Conservation (phyloP, 2,113 vertebrate species). For the Elanus axillaris region DNA sequence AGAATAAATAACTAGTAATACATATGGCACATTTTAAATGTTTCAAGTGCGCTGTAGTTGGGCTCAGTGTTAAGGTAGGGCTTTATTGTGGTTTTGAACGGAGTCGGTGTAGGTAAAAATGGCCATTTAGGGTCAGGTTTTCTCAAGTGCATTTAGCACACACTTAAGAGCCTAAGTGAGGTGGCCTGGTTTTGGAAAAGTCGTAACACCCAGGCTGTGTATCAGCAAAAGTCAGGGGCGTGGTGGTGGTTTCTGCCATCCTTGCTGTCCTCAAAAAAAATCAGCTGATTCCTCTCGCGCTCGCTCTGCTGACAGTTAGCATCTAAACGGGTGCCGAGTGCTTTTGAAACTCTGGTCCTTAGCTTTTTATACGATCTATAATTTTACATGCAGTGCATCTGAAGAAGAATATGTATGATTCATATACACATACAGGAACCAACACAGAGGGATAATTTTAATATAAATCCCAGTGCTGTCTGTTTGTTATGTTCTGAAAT, state of each 20-base stretch:
- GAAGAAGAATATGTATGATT: slow-evolving; percentile 27
- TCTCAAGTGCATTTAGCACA: background rate
- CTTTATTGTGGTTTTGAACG: background rate
- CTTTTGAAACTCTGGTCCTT: background rate
- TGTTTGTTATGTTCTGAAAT: slow-evolving; percentile 34
- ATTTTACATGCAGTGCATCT: background rate
- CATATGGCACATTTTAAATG: background rate
- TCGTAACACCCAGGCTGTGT: background rate
- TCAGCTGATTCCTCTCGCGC: background rate
- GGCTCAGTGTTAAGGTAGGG: background rate
- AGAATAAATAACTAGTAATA: slow-evolving; percentile 52
- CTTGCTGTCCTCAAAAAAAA: background rate
- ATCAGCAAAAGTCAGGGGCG: background rate
- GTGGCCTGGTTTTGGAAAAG: background rate
- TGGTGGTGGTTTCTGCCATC: background rate
- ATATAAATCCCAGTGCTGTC: slow-evolving; percentile 21
- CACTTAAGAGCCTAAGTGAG: background rate
- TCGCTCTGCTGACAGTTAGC: background rate
- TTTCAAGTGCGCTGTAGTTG: background rate
- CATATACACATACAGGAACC: background rate
- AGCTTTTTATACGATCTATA: slow-evolving; percentile 5
- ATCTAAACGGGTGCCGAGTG: background rate
- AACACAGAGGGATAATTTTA: background rate
- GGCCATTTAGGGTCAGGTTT: background rate
- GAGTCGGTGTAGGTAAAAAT: background rate